phyloP scores from a whole-genome alignment of 2,888 invertebrate genomes.

The Dynastes hyllus region DNA sequence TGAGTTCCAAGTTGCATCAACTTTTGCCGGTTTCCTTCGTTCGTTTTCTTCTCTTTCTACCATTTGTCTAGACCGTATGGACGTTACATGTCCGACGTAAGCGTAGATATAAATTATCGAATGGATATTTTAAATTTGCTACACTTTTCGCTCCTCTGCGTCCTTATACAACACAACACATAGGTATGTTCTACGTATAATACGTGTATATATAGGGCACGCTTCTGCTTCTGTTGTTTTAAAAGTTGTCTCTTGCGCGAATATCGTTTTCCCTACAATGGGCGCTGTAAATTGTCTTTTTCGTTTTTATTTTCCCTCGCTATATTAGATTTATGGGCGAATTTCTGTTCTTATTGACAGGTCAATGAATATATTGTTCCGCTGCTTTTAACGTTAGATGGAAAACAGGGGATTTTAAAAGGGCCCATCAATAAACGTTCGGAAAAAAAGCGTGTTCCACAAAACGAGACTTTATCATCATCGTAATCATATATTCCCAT shows the following conservation, averaged over 20 bases:
- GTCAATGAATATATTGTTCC: slow-evolving; percentile 47
- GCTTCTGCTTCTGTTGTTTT: slow-evolving; percentile 22
- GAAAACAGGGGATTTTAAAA: slow-evolving; percentile 47
- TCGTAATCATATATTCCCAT: slow-evolving; percentile 46
- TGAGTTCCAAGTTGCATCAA: slow-evolving; percentile 14
- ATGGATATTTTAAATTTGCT: slow-evolving; percentile 34
- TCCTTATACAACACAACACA: background rate
- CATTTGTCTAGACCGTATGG: slow-evolving; percentile 4
- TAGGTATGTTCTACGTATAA: background rate
- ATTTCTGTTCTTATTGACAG: slow-evolving; percentile 42
- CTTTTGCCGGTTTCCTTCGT: background rate
- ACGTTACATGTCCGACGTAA: slow-evolving; percentile 19
- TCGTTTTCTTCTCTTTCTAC: background rate
- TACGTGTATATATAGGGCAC: background rate
- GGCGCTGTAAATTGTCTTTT: background rate
- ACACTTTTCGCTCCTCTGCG: background rate
- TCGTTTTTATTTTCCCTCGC: slow-evolving; percentile 23
- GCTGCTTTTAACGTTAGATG: slow-evolving; percentile 41
- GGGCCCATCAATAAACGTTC: slow-evolving; percentile 43
- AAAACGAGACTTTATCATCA: slow-evolving; percentile 42
- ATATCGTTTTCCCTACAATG: slow-evolving; percentile 12
- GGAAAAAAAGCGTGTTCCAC: slow-evolving; percentile 12
- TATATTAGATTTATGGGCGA: slow-evolving; percentile 37
- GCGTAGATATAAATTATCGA: slow-evolving; percentile 9
- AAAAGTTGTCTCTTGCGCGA: slow-evolving; percentile 19